Conservation (phyloP, 1,140 invertebrate species). For the Helicoverpa armigera region DNA sequence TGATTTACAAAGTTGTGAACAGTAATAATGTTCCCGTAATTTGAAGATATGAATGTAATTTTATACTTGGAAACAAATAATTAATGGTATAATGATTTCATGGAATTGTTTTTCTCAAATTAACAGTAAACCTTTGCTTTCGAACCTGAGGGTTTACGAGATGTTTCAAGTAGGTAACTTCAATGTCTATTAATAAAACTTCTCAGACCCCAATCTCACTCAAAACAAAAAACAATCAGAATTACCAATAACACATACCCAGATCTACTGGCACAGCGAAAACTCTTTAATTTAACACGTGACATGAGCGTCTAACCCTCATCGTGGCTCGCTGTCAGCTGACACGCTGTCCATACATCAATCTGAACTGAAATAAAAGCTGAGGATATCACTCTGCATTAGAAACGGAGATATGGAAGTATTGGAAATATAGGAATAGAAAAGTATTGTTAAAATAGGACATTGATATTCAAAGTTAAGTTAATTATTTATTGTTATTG, state of each 20-base stretch:
- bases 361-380: background rate
- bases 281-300: slow-evolving; percentile 4
- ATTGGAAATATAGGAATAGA: too few relatives aligned
- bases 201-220: background rate
- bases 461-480: too few relatives aligned
- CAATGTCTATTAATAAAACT: background rate
- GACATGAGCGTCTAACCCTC: background rate
- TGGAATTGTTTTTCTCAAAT: background rate
- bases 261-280: background rate
- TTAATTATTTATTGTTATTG: too few relatives aligned
- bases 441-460: too few relatives aligned
- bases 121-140: too few relatives aligned
- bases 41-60: background rate
- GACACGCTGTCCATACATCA: background rate
- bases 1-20: background rate
- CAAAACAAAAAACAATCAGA: background rate
- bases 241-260: background rate
- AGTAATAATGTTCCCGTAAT: slow-evolving; percentile 1
- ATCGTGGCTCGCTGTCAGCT: background rate
- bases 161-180: too few relatives aligned
- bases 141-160: too few relatives aligned
- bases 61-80: background rate
- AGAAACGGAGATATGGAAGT: too few relatives aligned
- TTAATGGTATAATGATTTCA: background rate
- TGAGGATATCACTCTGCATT: background rate